phyloP scores from a whole-genome alignment of 1,140 invertebrate genomes.

The Cyclina sinensis region DNA sequence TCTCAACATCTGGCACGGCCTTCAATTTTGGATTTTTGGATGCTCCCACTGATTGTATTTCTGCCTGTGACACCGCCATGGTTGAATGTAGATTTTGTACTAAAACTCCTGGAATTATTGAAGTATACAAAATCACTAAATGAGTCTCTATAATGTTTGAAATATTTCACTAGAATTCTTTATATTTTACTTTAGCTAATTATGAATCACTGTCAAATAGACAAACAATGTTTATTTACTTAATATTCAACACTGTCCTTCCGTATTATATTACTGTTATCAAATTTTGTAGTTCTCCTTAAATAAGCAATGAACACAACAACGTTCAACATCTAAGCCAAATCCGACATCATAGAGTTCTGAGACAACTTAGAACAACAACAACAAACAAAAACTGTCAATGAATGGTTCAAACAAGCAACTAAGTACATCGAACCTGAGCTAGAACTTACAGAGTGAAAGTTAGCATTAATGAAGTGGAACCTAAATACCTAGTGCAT shows the following conservation, averaged over 20 bases:
- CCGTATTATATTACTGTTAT: too few relatives aligned
- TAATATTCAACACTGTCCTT: too few relatives aligned
- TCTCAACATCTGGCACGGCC: constrained; percentile 91
- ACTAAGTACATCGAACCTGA: not conserved
- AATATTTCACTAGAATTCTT: too few relatives aligned
- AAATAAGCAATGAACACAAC: too few relatives aligned
- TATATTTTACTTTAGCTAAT: too few relatives aligned
- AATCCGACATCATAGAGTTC: not conserved
- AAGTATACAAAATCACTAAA: not conserved
- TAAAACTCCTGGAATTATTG: not conserved
- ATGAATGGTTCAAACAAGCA: not conserved
- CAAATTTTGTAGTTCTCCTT: too few relatives aligned
- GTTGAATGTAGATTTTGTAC: not conserved
- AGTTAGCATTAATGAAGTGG: constrained; percentile 9
- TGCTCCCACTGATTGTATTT: constrained; percentile 78
- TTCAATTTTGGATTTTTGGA: constrained; percentile 84
- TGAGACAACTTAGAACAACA: not conserved
- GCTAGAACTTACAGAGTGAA: not conserved
- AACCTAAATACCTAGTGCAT: not conserved
- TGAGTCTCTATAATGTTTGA: too few relatives aligned
- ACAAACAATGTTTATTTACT: too few relatives aligned
- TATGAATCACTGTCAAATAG: too few relatives aligned
- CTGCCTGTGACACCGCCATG: constrained; percentile 75
- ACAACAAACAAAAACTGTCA: not conserved
- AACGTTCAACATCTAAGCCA: not conserved